These are phyloP conservation scores for Sebastes jordani DNA, from an alignment of 2,797 vertebrate genomes.

Conservation along the genomic window DNA sequence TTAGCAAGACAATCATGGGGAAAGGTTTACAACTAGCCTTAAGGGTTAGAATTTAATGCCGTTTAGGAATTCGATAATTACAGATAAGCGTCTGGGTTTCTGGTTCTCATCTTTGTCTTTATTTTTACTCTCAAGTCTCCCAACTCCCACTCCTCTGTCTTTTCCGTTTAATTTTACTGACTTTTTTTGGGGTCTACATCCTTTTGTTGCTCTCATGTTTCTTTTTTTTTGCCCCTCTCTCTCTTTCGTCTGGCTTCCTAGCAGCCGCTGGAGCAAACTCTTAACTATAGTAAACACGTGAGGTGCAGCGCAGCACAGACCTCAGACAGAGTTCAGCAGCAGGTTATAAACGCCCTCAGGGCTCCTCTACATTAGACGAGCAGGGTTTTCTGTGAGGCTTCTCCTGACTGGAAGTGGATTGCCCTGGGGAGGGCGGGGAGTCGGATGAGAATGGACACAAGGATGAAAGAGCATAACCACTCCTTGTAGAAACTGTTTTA, in stretches of 20 bases:
- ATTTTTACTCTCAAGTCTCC: not conserved
- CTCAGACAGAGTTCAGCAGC: constrained; percentile 74
- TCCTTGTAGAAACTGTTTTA: constrained; percentile 17
- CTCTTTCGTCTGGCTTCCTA: constrained; percentile 21
- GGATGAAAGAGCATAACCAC: constrained; percentile 33
- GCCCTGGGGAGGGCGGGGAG: constrained; percentile 37
- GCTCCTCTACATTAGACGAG: constrained; percentile 60
- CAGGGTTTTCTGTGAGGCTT: constrained; percentile 52
- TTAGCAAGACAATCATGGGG: not conserved
- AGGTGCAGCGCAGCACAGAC: constrained; percentile 46
- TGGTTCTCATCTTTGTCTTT: not conserved
- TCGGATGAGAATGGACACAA: constrained; percentile 39
- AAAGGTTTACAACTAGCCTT: not conserved
- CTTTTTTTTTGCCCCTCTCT: not conserved
- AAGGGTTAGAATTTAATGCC: not conserved
- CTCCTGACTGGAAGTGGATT: constrained; percentile 71
- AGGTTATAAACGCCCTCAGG: constrained; percentile 72
- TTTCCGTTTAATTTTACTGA: not conserved
- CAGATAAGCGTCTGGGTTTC: not conserved
- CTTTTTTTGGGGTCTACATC: not conserved
- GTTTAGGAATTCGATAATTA: not conserved
- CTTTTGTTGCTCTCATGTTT: not conserved
- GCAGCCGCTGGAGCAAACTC: constrained; percentile 35
- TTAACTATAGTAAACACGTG: constrained; percentile 60
- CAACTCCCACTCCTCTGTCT: not conserved